These are phyloP conservation scores for Drosophila multiciliata DNA, from an alignment of 2,888 invertebrate genomes.

Conservation along the genomic window DNA sequence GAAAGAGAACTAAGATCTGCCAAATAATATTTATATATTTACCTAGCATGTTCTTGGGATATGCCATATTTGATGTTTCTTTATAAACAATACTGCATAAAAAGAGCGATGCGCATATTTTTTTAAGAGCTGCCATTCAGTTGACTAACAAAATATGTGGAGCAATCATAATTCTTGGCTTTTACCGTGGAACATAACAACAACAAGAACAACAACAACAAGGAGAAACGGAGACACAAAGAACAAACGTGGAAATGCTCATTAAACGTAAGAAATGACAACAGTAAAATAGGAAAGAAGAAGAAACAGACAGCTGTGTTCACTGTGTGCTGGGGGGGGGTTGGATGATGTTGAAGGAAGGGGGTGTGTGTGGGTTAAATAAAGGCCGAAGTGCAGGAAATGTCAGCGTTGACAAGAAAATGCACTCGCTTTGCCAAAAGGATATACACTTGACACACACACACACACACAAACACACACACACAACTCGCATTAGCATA, in stretches of 20 bases:
- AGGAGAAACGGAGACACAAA: slow-evolving; percentile 4
- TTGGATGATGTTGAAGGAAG: background rate
- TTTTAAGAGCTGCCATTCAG: slow-evolving; percentile 2
- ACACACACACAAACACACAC: slow-evolving; percentile 11
- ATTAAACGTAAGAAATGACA: slow-evolving; percentile 70
- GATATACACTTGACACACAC: slow-evolving; percentile 67
- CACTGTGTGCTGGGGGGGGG: background rate
- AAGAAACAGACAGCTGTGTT: slow-evolving; percentile 13
- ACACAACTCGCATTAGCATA: slow-evolving; percentile 61
- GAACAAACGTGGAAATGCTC: slow-evolving; percentile 67
- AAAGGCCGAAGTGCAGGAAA: slow-evolving; percentile 78
- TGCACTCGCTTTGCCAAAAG: slow-evolving; percentile 74
- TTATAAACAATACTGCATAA: background rate
- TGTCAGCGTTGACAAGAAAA: slow-evolving; percentile 79
- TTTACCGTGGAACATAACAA: slow-evolving; percentile 38
- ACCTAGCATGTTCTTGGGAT: background rate
- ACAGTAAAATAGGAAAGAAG: slow-evolving; percentile 18
- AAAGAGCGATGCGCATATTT: background rate
- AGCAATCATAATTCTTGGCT: slow-evolving; percentile 65
- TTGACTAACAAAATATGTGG: slow-evolving; percentile 51
- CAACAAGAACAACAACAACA: slow-evolving; percentile 3
- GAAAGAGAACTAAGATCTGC: background rate
- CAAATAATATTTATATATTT: background rate
- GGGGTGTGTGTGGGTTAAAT: background rate
- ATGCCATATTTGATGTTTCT: background rate